Evolutionary conservation across 2,113 vertebrate species (phyloP).

Genomic region (Orycteropus afer): DNA sequence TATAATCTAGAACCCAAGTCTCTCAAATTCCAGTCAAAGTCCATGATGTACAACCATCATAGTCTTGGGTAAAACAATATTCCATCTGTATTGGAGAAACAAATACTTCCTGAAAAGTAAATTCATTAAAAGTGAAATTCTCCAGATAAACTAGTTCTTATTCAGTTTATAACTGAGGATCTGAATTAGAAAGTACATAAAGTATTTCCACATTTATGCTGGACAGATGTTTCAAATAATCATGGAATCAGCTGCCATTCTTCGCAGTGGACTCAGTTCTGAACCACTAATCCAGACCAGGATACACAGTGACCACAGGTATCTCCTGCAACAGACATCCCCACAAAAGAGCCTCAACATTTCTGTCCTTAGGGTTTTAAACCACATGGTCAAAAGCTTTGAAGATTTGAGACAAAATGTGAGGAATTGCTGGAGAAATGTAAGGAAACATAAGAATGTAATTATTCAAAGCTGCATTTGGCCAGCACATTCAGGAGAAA

Average conservation of each 20-base stretch:
- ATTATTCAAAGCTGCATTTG: constrained; percentile 60
- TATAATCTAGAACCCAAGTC: not conserved
- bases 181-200: not conserved
- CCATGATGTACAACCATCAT: not conserved
- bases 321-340: not conserved
- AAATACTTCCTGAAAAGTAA: not conserved
- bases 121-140: constrained; percentile 9
- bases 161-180: not conserved
- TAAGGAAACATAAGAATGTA: not conserved
- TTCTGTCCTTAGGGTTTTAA: constrained; percentile 50
- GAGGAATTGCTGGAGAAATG: constrained; percentile 32
- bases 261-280: not conserved
- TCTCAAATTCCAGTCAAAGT: not conserved
- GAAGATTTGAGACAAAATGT: constrained; percentile 52
- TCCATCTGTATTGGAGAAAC: not conserved
- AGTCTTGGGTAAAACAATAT: constrained; percentile 18
- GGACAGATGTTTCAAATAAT: constrained; percentile 56
- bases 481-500: constrained; percentile 19
- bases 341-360: constrained; percentile 14
- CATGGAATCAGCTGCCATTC: not conserved
- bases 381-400: constrained; percentile 58
- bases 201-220: constrained; percentile 12
- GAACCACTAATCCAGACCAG: constrained; percentile 61
- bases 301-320: constrained; percentile 57
- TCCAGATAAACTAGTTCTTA: not conserved